phyloP scores from a whole-genome alignment of 2,113 vertebrate species.

The Aleadryas rufinucha region DNA sequence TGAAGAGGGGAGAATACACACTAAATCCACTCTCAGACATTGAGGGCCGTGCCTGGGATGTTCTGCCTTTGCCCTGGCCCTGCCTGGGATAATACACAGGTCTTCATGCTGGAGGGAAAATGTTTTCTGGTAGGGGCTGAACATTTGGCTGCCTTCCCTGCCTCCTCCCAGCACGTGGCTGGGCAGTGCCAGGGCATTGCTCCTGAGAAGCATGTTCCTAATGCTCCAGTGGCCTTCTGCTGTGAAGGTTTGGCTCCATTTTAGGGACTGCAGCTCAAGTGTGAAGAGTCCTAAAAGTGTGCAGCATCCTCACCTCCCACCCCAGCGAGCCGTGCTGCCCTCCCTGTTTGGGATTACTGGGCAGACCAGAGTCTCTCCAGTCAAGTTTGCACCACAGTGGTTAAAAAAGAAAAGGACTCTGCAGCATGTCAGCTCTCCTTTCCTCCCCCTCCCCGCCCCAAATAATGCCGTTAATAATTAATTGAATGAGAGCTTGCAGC shows the following conservation, averaged over 20 bases:
- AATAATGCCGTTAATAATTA: conserved; percentile 70
- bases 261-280: neutral
- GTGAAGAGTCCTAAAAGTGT: neutral
- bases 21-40: conserved; percentile 6
- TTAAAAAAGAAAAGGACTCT: conserved; percentile 26
- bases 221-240: neutral
- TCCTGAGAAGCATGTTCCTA: neutral
- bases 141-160: neutral
- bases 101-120: neutral
- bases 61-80: neutral
- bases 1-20: conserved; percentile 32
- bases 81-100: neutral
- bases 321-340: neutral
- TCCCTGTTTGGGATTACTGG: neutral
- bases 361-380: neutral
- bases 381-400: neutral
- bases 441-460: conserved; percentile 51
- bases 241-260: conserved; percentile 9
- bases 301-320: neutral
- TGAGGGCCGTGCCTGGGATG: neutral
- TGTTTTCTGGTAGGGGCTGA: neutral
- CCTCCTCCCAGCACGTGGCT: neutral
- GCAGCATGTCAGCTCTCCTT: neutral
- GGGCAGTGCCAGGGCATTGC: neutral
- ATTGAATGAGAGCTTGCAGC: conserved; percentile 67